A percentile compares a stretch with the other conserved stretches of the same genome.
These are phyloP conservation scores for Rhodophaea formosa DNA, from an alignment of 2,888 invertebrate species.

Conservation along the genomic window DNA sequence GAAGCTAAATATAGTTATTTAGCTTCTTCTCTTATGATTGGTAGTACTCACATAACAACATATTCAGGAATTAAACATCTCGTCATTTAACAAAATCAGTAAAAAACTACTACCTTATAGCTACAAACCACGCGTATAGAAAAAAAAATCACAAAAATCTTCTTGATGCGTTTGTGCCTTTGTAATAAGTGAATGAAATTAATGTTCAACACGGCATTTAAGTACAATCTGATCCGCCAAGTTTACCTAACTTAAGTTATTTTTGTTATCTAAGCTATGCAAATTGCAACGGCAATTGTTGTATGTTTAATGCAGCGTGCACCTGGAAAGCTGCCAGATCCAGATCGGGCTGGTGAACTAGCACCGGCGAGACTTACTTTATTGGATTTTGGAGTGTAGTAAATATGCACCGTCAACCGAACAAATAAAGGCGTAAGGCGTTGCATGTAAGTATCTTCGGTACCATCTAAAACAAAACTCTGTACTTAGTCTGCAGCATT, in stretches of 20 bases:
- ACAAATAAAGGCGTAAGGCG: background rate
- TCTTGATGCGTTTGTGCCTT: too few relatives aligned
- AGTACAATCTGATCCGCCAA: background rate
- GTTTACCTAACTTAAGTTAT: background rate
- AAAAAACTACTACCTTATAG: too few relatives aligned
- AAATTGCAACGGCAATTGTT: conserved; percentile 6
- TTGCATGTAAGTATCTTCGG: background rate
- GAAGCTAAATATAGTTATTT: too few relatives aligned
- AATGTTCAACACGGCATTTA: background rate
- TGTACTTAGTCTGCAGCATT: too few relatives aligned
- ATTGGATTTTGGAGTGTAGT: background rate
- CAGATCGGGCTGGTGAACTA: conserved; percentile 4
- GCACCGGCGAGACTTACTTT: conserved; percentile 10
- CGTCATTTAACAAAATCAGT: too few relatives aligned
- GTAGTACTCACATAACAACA: too few relatives aligned
- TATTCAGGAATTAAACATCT: too few relatives aligned
- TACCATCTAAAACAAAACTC: too few relatives aligned
- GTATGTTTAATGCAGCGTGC: conserved; percentile 9
- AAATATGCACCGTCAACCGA: background rate
- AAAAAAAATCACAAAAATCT: too few relatives aligned
- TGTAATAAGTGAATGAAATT: too few relatives aligned
- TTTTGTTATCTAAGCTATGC: conserved; percentile 3
- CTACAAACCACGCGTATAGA: too few relatives aligned
- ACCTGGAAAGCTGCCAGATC: conserved; percentile 10
- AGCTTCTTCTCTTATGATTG: too few relatives aligned